Evolutionary conservation across 2,113 vertebrate genomes (phyloP).

Genomic region (Fregata magnificens): DNA sequence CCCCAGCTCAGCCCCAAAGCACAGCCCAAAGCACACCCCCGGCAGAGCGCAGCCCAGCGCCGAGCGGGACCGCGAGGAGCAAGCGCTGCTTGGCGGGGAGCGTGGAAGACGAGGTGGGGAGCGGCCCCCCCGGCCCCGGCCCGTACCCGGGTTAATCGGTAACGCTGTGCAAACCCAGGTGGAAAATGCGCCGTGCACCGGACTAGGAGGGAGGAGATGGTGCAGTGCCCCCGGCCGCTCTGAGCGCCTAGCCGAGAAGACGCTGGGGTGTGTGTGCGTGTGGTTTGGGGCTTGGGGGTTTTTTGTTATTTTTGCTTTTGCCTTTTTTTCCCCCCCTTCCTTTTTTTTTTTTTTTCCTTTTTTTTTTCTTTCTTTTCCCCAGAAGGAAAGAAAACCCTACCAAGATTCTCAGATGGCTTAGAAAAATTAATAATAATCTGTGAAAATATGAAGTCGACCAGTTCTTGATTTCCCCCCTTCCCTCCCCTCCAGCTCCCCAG

Average conservation of each 20-base stretch:
- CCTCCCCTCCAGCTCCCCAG: slow-evolving; percentile 28
- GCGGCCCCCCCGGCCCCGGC: background rate
- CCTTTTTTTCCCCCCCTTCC: fast-evolving
- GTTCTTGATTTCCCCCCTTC: slow-evolving; percentile 30
- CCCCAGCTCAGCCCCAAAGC: background rate
- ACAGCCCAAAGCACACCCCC: background rate
- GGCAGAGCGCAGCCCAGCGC: background rate
- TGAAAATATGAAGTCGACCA: slow-evolving; percentile 49
- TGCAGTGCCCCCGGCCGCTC: background rate
- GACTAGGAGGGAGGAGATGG: background rate
- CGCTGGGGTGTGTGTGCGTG: background rate
- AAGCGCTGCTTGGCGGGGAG: background rate
- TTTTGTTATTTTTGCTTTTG: background rate
- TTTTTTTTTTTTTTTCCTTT: background rate
- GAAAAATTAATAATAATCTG: slow-evolving; percentile 27
- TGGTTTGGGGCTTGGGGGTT: background rate
- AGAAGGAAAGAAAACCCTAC: background rate
- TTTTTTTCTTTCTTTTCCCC: background rate
- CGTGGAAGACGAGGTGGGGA: slow-evolving; percentile 19
- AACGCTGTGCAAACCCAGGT: background rate
- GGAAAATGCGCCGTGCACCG: slow-evolving; percentile 25
- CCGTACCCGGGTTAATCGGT: background rate
- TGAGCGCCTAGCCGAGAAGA: background rate
- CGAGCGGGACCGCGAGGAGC: background rate
- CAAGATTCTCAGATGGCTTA: slow-evolving; percentile 37